A percentile compares a stretch with the other conserved stretches of the same genome.
Conservation (phyloP, 92 coral and sea anemone species). For the Umimayanthus kanabou region DNA sequence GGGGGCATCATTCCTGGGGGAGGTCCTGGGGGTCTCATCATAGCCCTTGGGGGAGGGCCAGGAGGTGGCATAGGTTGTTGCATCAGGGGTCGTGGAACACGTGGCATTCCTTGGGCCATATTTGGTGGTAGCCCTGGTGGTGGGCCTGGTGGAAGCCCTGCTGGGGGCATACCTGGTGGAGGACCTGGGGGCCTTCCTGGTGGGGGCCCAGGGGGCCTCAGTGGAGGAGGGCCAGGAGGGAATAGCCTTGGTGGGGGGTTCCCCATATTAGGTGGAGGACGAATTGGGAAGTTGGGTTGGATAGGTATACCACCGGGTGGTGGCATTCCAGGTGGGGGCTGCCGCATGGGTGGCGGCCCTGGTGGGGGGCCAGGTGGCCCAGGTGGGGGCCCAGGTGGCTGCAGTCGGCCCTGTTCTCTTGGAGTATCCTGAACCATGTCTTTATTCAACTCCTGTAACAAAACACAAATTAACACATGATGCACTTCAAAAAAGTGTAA, state of each 20-base stretch:
- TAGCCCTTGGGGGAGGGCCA: conserved; percentile 77
- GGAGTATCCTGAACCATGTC: neutral
- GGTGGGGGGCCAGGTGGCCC: conserved; percentile 84
- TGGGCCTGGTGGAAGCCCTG: conserved; percentile 90
- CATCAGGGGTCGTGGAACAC: conserved; percentile 87
- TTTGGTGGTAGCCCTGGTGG: conserved; percentile 91
- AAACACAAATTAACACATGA: neutral
- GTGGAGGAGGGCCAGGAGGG: conserved; percentile 99
- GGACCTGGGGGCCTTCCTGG: conserved; percentile 81
- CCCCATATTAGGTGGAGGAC: conserved; percentile 82
- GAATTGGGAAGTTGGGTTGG: conserved; percentile 91
- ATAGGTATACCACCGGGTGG: conserved; percentile 63
- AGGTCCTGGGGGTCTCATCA: conserved; percentile 87
- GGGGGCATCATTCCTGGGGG: conserved; percentile 88
- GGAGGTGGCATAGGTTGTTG: conserved; percentile 87
- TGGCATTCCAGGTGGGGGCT: conserved; percentile 75
- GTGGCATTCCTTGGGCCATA: conserved; percentile 76
- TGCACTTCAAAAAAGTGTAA: neutral
- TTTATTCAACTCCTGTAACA: conserved; percentile 21
- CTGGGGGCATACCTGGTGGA: conserved; percentile 85
- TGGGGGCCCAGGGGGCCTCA: conserved; percentile 71
- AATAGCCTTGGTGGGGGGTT: conserved; percentile 83
- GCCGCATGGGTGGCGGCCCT: conserved; percentile 77
- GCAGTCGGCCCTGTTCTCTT: conserved; percentile 20
- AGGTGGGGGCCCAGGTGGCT: conserved; percentile 61